Percentiles rank a stretch among this genome's conserved stretches.
Conservation (phyloP, 92 coral and sea anemone species). For the Heteractis magnifica region DNA sequence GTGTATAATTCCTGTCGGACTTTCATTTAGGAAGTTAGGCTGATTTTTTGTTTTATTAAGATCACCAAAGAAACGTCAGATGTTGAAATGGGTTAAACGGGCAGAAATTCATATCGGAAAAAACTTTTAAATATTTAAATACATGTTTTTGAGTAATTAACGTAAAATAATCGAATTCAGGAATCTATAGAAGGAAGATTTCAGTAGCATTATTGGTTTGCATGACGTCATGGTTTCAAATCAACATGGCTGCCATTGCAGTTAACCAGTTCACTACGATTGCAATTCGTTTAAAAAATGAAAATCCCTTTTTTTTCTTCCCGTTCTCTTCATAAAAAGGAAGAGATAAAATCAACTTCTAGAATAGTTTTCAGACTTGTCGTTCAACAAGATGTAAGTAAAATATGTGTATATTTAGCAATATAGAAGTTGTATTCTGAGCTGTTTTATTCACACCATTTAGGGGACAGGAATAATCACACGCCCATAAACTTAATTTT, state of each 20-base stretch:
- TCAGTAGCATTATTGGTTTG: not conserved
- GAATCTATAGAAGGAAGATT: not conserved
- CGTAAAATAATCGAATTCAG: not conserved
- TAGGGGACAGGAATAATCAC: not conserved
- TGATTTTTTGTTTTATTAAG: not conserved
- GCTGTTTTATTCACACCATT: not conserved
- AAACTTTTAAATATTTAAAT: not conserved
- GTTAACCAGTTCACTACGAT: not conserved
- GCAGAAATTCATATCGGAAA: not conserved
- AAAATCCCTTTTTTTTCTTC: not conserved
- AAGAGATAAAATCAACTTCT: too few species aligned
- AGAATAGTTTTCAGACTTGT: not conserved
- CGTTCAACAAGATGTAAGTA: not conserved
- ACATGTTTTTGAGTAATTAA: not conserved
- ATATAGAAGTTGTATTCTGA: not conserved
- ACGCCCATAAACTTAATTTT: too few species aligned
- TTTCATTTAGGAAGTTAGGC: not conserved
- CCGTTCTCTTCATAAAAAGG: too few species aligned
- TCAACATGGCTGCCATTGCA: not conserved
- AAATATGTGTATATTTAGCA: not conserved
- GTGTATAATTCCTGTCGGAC: not conserved
- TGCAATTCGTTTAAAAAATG: not conserved
- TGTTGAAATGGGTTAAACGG: not conserved
- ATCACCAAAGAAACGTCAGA: not conserved
- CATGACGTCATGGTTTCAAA: not conserved